These are phyloP conservation scores for Apamea epomidion DNA, from an alignment of 2,888 invertebrate genomes.

Conservation along the genomic window DNA sequence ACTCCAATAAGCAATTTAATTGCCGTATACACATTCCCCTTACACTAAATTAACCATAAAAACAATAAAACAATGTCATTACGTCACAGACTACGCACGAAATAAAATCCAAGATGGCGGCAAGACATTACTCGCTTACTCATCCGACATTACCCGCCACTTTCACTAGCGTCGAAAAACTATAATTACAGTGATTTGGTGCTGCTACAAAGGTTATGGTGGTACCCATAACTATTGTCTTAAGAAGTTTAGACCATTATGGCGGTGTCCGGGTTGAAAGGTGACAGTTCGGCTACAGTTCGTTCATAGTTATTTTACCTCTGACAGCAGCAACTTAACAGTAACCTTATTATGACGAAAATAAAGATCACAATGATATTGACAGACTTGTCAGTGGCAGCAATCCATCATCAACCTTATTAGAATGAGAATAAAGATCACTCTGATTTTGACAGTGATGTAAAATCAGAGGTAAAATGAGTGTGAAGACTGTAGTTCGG, in stretches of 20 bases:
- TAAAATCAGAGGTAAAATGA: too few species aligned
- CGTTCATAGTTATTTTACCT: not conserved
- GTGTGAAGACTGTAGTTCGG: conserved; percentile 5
- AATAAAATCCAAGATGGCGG: conserved; percentile 43
- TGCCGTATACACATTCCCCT: conserved; percentile 14
- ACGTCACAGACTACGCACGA: conserved; percentile 45
- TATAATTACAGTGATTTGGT: conserved; percentile 75
- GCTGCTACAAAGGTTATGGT: conserved; percentile 38
- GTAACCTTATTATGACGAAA: not conserved
- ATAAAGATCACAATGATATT: not conserved
- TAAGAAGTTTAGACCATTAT: conserved; percentile 30
- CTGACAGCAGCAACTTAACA: not conserved
- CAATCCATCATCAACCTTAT: not conserved
- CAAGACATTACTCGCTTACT: conserved; percentile 15
- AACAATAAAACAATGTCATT: conserved; percentile 40
- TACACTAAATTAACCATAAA: conserved; percentile 25
- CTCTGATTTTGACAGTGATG: not conserved
- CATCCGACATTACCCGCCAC: conserved; percentile 63
- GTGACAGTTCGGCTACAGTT: conserved; percentile 55
- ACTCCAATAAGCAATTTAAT: conserved; percentile 8
- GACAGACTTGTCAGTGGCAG: not conserved
- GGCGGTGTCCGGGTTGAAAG: conserved; percentile 63
- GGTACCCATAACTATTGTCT: conserved; percentile 52
- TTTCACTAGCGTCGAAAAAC: conserved; percentile 78
- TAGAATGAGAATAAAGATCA: not conserved